These are phyloP conservation scores for Urophycis tenuis DNA, from an alignment of 2,797 vertebrate species.

Conservation along the genomic window DNA sequence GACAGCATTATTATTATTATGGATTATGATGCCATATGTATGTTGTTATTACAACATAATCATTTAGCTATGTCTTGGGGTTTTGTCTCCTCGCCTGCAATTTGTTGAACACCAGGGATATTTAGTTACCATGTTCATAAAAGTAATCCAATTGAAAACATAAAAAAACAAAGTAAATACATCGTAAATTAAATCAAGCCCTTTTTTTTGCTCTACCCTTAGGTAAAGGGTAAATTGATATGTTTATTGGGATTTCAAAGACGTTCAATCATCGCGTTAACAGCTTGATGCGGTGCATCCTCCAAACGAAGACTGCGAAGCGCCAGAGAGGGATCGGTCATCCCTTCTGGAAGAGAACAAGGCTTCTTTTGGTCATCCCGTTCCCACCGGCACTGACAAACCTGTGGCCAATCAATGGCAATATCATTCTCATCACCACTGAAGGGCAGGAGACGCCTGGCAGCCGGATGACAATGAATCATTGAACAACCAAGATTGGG, in stretches of 20 bases:
- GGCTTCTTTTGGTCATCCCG: slow-evolving; percentile 43
- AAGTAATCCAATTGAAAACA: neutral
- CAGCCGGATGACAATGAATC: slow-evolving; percentile 38
- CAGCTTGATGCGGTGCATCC: neutral
- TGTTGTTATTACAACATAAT: too few relatives aligned
- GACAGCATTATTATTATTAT: neutral
- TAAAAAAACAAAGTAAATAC: neutral
- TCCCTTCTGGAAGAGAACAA: slow-evolving; percentile 35
- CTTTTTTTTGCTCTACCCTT: neutral
- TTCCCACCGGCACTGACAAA: slow-evolving; percentile 30
- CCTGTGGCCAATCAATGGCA: slow-evolving; percentile 43
- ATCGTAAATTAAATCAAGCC: neutral
- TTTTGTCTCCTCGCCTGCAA: neutral
- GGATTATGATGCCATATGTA: neutral
- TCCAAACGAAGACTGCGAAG: neutral
- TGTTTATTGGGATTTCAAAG: neutral
- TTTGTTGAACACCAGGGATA: neutral
- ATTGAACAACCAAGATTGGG: slow-evolving; percentile 32
- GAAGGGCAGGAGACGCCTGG: slow-evolving; percentile 35
- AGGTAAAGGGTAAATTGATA: neutral
- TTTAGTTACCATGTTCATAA: neutral
- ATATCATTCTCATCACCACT: slow-evolving; percentile 33
- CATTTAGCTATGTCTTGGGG: too few relatives aligned
- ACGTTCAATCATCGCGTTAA: neutral
- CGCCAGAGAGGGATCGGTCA: slow-evolving; percentile 18